Base-by-base conservation (phyloP, 2,797 vertebrate genomes). In the Brachyalestes nurse region DNA sequence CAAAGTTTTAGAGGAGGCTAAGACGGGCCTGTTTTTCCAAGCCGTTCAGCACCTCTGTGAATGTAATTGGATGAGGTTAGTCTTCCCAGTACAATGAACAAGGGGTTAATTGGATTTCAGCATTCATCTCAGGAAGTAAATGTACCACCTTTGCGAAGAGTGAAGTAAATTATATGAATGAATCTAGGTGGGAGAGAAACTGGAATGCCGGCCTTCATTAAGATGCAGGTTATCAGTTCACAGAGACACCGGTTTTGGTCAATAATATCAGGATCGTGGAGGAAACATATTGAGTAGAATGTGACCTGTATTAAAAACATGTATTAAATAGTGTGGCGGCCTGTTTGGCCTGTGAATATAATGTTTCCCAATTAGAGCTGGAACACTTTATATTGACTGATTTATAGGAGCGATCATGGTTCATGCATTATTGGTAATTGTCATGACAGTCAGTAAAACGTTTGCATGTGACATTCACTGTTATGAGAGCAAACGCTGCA, bases 381-480 rank as follows among this genome's bases (percentile, higher is more conserved):
- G 25, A 47, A 73, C 64, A 73, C 42, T 69, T 75, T 77, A 74
- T 4, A 16, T 25, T 25, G 9, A 9, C 5, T 42, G 9, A 42
- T 6, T 42, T 0, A 6, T 42, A 42, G 2, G 5, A 5, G 1
- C 9, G 5, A 6, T 42, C 42, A 9, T 60, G 51, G 70, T 82
- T 62, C 72, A 57, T 55, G 6, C 71, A 25, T 69, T 28, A 83
- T 34, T 61, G 38, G 75, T 76, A 73, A 65, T 61, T 42, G 86
- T 85, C 64, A 42, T 2, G 42, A 42, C 42, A 6, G 5, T 42
- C 42, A 42, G 28, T 28, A 28, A 3, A 28, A 28, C 3, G 28
- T 42, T 42, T 42, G 42, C 42, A 6, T 42, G 42, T 42, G 42
- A 2, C 42, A 9, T 42, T 6, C 5, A 42, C 42, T 42, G 9